Evolutionary conservation across 2,888 invertebrate genomes (phyloP).

Genomic region (Euplagia quadripunctaria): DNA sequence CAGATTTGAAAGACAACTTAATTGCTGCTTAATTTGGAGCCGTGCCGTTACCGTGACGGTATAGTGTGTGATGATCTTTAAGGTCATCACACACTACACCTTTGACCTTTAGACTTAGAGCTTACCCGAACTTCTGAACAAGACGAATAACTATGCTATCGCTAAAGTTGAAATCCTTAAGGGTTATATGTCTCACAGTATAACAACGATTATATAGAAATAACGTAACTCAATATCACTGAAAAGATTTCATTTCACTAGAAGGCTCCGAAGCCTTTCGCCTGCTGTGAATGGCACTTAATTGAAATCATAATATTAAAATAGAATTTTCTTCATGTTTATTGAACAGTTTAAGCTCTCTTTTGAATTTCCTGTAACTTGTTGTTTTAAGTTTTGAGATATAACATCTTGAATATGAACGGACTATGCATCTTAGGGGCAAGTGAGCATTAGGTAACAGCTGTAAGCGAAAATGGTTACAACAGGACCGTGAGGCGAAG

Average conservation of each 20-base stretch:
- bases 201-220: neutral
- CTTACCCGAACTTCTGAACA: neutral
- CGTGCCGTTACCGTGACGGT: no score
- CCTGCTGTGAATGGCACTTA: constrained; percentile 12
- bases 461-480: neutral
- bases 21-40: no score
- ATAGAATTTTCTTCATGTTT: constrained; percentile 10
- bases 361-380: neutral
- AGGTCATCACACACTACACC: no score
- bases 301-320: constrained; percentile 16
- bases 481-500: no score
- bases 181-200: neutral
- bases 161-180: neutral
- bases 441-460: neutral
- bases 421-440: neutral
- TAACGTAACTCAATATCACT: constrained; percentile 5
- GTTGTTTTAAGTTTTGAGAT: neutral
- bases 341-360: neutral
- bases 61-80: no score
- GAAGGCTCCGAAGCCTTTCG: neutral
- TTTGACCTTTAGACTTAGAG: no score
- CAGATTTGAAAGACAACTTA: no score
- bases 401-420: neutral
- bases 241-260: constrained; percentile 9
- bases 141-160: neutral